Base-by-base conservation (phyloP, 2,888 invertebrate genomes). In the Scaptomyza tumidula region DNA sequence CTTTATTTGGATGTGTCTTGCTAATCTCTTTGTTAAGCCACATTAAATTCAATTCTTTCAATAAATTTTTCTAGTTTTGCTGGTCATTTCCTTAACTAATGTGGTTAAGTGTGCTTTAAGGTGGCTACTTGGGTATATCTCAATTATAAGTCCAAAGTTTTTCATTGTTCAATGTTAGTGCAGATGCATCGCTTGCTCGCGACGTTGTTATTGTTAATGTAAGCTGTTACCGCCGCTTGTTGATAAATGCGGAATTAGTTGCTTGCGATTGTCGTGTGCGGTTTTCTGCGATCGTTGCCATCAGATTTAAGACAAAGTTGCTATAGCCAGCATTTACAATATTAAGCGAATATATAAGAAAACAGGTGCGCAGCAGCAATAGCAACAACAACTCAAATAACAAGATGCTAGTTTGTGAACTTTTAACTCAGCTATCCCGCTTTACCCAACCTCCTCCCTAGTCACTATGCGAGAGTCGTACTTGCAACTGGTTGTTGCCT, bases 231-330 rank as follows among this genome's bases (percentile, higher is more conserved):
- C 57, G 57, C 54, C 45, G 50, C 45, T 52, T 53, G 60, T 58
- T 77, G 71, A 69, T 77, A 77, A 79, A 79, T 80, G 74, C 63
- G 75, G 68, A 78, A 78, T 79, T 75, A 77, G 77, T 69, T 78
- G 72, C 53, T 65, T 71, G 65, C 54, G 71, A 68, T 75, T 61
- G 67, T 54, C 58, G 61, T 63, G 65, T 69, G 69, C 65, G 69
- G 74, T 44, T 71, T 61, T 33, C 33, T 14, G 64, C 68, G 77
- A 72, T 77, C 73, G 75, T 65, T 77, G 77, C 72, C 72, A 66
- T 71, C 29, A 57, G 68, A 76, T 63, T 77, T 65, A 50, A 67
- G 65, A 54, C 58, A 71, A 52, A 60, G 48, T 44, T 53, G 57
- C 53, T 66, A 53, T 59, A 45, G 46, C 59, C 53, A 54, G 43